Evolutionary conservation across 2,113 vertebrate genomes (phyloP).

Genomic region (Cebus imitator): DNA sequence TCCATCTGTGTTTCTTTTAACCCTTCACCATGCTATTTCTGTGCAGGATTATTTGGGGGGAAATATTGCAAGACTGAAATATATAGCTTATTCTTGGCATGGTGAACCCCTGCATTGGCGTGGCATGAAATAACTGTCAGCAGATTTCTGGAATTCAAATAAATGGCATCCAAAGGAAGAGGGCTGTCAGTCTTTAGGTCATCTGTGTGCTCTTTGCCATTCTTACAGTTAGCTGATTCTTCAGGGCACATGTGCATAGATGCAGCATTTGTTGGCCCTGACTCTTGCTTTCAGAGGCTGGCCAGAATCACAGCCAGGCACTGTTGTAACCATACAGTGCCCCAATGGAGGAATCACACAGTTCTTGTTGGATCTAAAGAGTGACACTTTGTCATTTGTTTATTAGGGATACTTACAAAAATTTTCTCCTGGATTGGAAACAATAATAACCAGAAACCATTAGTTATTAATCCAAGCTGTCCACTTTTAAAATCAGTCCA

Average conservation of each 20-base stretch:
- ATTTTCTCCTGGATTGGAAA: constrained; percentile 53
- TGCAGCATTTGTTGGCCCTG: constrained; percentile 9
- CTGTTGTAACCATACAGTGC: constrained; percentile 43
- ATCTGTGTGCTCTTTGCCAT: not conserved
- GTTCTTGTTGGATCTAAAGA: constrained; percentile 45
- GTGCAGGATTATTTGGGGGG: not conserved
- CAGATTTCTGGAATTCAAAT: constrained; percentile 44
- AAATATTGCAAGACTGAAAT: not conserved
- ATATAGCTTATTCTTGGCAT: not conserved
- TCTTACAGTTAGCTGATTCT: constrained; percentile 60
- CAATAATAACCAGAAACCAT: constrained; percentile 48
- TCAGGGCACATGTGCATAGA: constrained; percentile 28
- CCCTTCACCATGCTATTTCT: not conserved
- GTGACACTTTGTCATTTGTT: constrained; percentile 63
- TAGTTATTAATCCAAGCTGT: constrained; percentile 48
- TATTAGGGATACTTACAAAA: not conserved
- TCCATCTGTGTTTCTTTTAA: not conserved
- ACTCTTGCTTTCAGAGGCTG: constrained; percentile 31
- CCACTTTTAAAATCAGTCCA: constrained; percentile 38
- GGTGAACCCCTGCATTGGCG: not conserved
- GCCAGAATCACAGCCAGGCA: constrained; percentile 10
- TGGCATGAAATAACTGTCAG: not conserved
- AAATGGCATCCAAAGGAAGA: not conserved
- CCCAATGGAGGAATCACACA: not conserved
- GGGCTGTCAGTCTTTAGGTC: constrained; percentile 7